phyloP scores from a whole-genome alignment of 30 jellyfish, hydroid and myxozoan species.

The Clytia hemisphaerica region DNA sequence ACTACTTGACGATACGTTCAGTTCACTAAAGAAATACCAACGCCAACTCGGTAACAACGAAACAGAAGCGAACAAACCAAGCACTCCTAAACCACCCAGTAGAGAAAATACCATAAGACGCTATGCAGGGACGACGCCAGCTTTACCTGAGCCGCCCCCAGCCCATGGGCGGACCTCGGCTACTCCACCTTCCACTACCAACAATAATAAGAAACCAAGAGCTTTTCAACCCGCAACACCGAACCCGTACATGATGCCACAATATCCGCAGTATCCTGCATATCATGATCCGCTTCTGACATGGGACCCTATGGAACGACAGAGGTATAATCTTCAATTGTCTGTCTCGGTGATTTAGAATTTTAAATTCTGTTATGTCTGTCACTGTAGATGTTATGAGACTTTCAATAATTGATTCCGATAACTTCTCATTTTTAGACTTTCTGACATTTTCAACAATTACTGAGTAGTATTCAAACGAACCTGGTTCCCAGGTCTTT shows the following conservation, averaged over 20 bases:
- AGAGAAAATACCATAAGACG: conserved; percentile 12
- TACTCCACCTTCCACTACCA: conserved; percentile 48
- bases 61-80: neutral
- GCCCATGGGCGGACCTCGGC: conserved; percentile 72
- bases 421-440: no score
- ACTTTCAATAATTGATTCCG: no score
- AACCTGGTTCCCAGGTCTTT: no score
- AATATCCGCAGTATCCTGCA: conserved; percentile 3
- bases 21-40: conserved; percentile 50
- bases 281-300: conserved; percentile 72
- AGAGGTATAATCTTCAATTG: no score
- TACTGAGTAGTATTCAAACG: no score
- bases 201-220: conserved; percentile 31
- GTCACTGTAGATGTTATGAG: no score
- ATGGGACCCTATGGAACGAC: conserved; percentile 89
- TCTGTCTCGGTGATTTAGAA: no score
- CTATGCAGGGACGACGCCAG: conserved; percentile 46
- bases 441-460: no score
- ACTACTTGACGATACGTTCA: conserved; percentile 82
- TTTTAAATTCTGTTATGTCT: neutral
- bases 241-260: neutral
- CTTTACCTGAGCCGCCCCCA: conserved; percentile 72
- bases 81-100: conserved; percentile 22
- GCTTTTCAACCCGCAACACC: conserved; percentile 30
- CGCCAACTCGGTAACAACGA: conserved; percentile 12